phyloP scores from a whole-genome alignment of 1,140 invertebrate species.

The Tribolium madens region DNA sequence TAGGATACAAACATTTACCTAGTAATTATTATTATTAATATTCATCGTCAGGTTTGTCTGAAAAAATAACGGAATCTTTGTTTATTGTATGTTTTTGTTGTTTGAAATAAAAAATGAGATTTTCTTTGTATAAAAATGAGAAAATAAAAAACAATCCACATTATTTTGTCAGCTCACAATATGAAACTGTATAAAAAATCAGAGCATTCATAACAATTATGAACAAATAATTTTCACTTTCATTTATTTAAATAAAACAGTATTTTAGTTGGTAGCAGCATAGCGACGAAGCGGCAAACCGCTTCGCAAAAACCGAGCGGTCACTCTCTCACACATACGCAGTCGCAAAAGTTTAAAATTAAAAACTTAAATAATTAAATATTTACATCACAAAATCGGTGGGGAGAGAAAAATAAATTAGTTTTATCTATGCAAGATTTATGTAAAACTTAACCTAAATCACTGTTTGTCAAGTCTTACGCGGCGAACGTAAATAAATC shows the following conservation, averaged over 20 bases:
- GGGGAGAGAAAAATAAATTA: constrained; percentile 59
- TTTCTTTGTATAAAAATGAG: constrained; percentile 6
- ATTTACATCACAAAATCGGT: constrained; percentile 63
- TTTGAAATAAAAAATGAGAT: constrained; percentile 39
- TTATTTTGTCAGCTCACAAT: constrained; percentile 46
- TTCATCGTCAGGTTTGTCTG: constrained; percentile 61
- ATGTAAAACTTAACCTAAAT: constrained; percentile 63
- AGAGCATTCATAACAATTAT: constrained; percentile 36
- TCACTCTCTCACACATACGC: constrained; percentile 58
- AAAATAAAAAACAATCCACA: constrained; percentile 37
- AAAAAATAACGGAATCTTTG: constrained; percentile 58
- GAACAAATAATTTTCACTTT: constrained; percentile 35
- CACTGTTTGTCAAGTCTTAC: constrained; percentile 63
- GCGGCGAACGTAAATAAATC: constrained; percentile 53
- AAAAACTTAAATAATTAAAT: constrained; percentile 55
- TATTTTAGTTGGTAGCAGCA: constrained; percentile 40
- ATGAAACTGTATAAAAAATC: constrained; percentile 47
- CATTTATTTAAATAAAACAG: constrained; percentile 35
- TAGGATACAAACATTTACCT: constrained; percentile 68
- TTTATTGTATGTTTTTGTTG: constrained; percentile 52
- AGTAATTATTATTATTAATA: constrained; percentile 68
- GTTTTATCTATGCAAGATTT: constrained; percentile 55
- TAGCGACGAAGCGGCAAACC: constrained; percentile 27
- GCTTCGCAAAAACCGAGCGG: constrained; percentile 12
- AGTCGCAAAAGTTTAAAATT: constrained; percentile 48